Conservation (phyloP, 2,113 vertebrate genomes). For the Centropus bengalensis region DNA sequence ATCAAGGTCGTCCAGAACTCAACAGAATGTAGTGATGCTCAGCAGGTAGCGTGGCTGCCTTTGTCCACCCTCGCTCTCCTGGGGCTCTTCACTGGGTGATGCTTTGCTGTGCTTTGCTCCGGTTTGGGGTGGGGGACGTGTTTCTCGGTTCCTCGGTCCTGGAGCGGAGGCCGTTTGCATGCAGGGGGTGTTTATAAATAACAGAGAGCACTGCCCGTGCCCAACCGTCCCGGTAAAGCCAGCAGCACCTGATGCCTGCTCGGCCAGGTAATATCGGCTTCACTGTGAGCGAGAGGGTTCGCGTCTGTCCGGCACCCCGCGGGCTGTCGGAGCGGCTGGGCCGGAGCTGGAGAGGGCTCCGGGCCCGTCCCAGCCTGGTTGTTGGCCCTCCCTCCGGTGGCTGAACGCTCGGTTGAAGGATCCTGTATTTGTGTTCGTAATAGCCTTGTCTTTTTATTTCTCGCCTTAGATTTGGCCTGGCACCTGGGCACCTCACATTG, state of each 20-base stretch:
- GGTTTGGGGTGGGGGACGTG: not conserved
- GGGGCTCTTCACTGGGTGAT: not conserved
- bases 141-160: not conserved
- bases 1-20: constrained; percentile 98
- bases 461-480: constrained; percentile 96
- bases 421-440: constrained; percentile 68
- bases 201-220: fast-evolving
- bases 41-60: constrained; percentile 84
- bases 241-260: not conserved
- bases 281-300: not conserved
- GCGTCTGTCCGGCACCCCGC: not conserved
- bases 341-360: not conserved
- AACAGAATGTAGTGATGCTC: constrained; percentile 93
- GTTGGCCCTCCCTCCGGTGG: not conserved
- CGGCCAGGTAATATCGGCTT: not conserved
- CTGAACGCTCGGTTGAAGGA: constrained; percentile 33
- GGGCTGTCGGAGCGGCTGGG: not conserved
- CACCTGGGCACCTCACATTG: constrained; percentile 98
- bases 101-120: not conserved
- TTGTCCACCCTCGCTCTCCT: not conserved
- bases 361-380: not conserved
- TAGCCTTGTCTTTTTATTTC: constrained; percentile 79
- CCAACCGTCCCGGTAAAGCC: not conserved
- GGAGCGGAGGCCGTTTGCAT: not conserved
- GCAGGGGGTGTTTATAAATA: not conserved